Base-by-base conservation (phyloP, 2,797 vertebrate species). In the Gymnoscopelus microlampas region DNA sequence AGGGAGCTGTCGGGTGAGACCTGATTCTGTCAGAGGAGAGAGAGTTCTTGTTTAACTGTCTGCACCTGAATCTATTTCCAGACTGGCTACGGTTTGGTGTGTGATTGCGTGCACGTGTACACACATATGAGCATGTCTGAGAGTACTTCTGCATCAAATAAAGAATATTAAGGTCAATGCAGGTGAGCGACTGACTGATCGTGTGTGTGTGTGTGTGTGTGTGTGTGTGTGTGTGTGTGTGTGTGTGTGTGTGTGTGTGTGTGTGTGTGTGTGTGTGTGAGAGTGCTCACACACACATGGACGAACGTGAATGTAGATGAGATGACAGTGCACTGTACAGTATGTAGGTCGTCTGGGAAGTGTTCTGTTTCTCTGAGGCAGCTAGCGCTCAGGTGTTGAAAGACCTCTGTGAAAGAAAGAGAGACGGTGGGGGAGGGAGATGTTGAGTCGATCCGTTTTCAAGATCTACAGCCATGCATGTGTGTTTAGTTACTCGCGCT, bases 301-400 rank as follows among this genome's bases (percentile, higher is more conserved):
- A 14, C 15, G 51, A 54, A 14, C 47, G 51, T 54, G 63, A 39
- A 8, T 56, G 74, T 68, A 59, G 74, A 70, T 71, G 66, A 83
- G 65, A 53, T 53, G 68, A 70, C 62, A 65, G 77, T 74, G 60
- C 49, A 64, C 54, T 1, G 10, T 44, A 64, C 57, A 1, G 12
- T 70, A 83, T 83, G 73, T 78, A 76, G 79, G 84, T 84, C 65
- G 24, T 51, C 26, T 10, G 4, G 15, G 4, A 19, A 51, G 76
- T 48, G 66, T 83, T 71, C 12, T 8, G 58, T 78, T 81, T 72
- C 76, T 68, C 26, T 53, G 10, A 50, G 39, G n/a, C 15, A 58
- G 53, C 39, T 70, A 10, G 12, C 26, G 54, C 53, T 60, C 19
- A 73, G 44, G 64, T 77, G 66, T 51, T 76, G 32, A 81, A 72